Evolutionary conservation across 2,888 invertebrate genomes (phyloP), one percentile per base, ranked within the genome.

Genomic region (Drosophila stalkeri): DNA sequence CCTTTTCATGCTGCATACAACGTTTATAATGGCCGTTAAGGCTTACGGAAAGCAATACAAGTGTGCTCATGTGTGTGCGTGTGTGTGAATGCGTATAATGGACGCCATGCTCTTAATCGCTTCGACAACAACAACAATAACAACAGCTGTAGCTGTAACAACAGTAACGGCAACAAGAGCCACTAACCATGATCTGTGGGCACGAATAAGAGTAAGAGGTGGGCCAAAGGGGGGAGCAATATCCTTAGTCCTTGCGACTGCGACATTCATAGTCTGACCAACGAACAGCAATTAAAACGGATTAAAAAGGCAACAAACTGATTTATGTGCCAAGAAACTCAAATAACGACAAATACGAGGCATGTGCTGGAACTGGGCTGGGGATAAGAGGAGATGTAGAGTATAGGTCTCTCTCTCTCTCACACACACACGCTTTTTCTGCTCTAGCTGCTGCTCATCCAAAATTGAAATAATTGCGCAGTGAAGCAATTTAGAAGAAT

Each of bases 401-500:
- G 1, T 20, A 12, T 55, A n/a, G 18, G 41, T 7, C 27, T n/a
- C n/a, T 11, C 27, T 35, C 20, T 9, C 37, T 23, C 9, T 52
- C 51, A 43, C 52, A 27, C 27, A 27, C 27, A 27, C 6, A 6
- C 27, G 27, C 4, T 6, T 27, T 27, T 27, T 27, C 27, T 27
- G 27, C 27, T 27, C 33, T 64, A 18, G 46, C 33, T 41, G 39
- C 64, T 57, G 52, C 47, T 83, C 89, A 84, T 78, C 85, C 83
- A 76, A 83, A 91, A 90, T 90, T 90, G 91, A 91, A 91, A 91
- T 91, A 91, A 91, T 91, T 91, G 91, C 89, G 85, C 91, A 91
- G 77, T 91, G 90, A 91, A 92, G 91, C 91, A 91, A 92, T 91
- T 91, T 91, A 91, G 87, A 91, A 91, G 91, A 91, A 91, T 91